phyloP scores from a whole-genome alignment of 2,113 vertebrate genomes.

The Taxidea taxus region DNA sequence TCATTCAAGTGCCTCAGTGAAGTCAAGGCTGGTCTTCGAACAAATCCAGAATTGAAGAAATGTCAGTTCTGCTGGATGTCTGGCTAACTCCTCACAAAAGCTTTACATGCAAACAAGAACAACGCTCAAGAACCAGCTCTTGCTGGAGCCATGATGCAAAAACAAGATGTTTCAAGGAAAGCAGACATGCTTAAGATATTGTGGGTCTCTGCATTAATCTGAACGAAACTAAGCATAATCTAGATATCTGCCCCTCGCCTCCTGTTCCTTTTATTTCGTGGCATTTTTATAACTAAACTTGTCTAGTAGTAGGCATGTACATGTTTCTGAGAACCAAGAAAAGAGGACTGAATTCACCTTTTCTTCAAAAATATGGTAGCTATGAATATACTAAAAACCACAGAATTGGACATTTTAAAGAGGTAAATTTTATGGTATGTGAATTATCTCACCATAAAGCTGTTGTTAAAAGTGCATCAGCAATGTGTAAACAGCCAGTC shows the following conservation, averaged over 20 bases:
- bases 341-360: background rate
- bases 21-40: conserved; percentile 25
- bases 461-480: background rate
- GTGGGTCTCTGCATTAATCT: background rate
- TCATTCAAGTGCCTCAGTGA: background rate
- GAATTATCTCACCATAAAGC: background rate
- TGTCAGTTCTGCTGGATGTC: background rate
- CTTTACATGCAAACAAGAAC: background rate
- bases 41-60: background rate
- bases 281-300: background rate
- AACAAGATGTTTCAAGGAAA: background rate
- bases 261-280: background rate
- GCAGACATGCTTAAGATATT: background rate
- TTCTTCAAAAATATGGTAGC: background rate
- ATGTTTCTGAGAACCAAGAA: background rate
- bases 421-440: background rate
- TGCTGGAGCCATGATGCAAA: background rate
- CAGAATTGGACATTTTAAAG: background rate
- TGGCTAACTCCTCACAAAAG: background rate
- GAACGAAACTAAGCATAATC: background rate
- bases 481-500: background rate
- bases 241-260: background rate
- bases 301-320: background rate
- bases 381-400: background rate
- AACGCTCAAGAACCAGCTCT: background rate